Evolutionary conservation across 1,140 invertebrate species (phyloP).

Genomic region (Leptoteleia sp.): DNA sequence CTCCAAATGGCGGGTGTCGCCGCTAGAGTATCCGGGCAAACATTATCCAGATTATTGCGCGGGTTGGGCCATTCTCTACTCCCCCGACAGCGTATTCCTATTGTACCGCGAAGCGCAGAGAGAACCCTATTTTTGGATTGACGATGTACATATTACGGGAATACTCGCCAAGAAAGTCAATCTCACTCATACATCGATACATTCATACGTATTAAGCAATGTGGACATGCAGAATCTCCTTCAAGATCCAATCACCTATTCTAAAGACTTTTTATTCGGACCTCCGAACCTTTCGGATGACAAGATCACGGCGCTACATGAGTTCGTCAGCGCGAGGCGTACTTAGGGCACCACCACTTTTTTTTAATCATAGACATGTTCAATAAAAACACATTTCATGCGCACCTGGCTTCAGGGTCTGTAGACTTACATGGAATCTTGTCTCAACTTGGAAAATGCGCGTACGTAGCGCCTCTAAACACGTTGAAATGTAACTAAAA

Average conservation of each 20-base stretch:
- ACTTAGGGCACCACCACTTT: conserved; percentile 37
- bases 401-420: too few relatives aligned
- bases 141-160: conserved; percentile 91
- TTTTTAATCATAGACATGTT: conserved; percentile 40
- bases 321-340: conserved; percentile 43
- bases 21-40: conserved; percentile 84
- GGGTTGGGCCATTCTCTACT: conserved; percentile 89
- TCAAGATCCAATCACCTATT: conserved; percentile 64
- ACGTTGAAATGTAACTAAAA: too few relatives aligned
- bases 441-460: too few relatives aligned
- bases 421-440: too few relatives aligned
- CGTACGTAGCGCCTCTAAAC: too few relatives aligned
- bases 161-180: conserved; percentile 84
- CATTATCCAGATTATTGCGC: conserved; percentile 88
- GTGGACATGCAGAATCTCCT: conserved; percentile 72
- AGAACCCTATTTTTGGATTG: conserved; percentile 90
- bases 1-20: conserved; percentile 90
- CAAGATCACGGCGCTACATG: conserved; percentile 80
- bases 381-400: conserved; percentile 58
- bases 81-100: conserved; percentile 85
- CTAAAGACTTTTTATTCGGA: conserved; percentile 82
- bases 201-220: conserved; percentile 80
- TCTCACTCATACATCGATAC: conserved; percentile 82
- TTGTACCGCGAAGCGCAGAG: conserved; percentile 85
- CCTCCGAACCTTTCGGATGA: conserved; percentile 81